phyloP scores from a whole-genome alignment of 2,797 vertebrate species.

The Gastrophryne carolinensis region DNA sequence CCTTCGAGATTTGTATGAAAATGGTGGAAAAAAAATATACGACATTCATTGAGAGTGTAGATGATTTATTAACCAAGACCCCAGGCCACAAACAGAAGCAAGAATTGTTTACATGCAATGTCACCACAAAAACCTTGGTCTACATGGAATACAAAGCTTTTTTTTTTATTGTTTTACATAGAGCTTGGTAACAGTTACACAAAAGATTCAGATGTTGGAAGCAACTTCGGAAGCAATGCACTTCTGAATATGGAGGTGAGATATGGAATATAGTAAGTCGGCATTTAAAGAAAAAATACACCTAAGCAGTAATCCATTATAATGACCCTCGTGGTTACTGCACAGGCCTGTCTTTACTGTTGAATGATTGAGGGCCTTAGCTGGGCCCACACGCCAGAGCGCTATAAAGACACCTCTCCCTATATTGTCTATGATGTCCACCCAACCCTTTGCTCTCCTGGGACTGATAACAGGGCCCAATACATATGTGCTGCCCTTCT shows the following conservation, averaged over 20 bases:
- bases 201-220: constrained; percentile 41
- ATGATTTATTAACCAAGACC: constrained; percentile 53
- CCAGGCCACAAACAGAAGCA: constrained; percentile 50
- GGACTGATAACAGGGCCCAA: too few relatives aligned
- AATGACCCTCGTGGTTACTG: background rate
- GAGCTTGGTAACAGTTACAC: constrained; percentile 43
- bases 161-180: constrained; percentile 42
- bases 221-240: constrained; percentile 26
- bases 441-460: too few relatives aligned
- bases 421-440: too few relatives aligned
- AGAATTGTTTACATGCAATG: constrained; percentile 32
- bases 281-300: constrained; percentile 26
- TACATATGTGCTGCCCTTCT: too few relatives aligned
- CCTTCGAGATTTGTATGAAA: too few relatives aligned
- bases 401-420: too few relatives aligned
- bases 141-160: constrained; percentile 49
- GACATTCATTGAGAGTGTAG: constrained; percentile 15
- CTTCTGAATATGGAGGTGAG: constrained; percentile 8
- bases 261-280: background rate
- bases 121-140: constrained; percentile 35
- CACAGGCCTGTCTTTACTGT: background rate
- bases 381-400: too few relatives aligned
- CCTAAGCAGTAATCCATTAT: background rate
- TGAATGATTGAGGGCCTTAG: too few relatives aligned
- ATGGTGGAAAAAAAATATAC: background rate